Evolutionary conservation across 2,888 invertebrate species (phyloP).

Genomic region (Hemistola chrysoprasaria): DNA sequence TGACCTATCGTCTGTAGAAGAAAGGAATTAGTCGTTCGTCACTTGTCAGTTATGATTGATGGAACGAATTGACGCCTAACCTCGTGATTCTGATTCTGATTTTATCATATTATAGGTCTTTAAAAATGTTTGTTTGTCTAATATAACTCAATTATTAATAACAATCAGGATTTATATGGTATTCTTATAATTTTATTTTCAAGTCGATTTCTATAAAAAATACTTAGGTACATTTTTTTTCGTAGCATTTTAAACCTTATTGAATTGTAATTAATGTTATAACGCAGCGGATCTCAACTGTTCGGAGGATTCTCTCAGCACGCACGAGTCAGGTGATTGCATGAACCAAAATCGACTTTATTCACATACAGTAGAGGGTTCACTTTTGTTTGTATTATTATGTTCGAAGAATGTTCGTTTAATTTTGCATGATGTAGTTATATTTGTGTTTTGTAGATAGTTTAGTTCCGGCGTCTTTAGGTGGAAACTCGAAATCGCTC

Average conservation of each 20-base stretch:
- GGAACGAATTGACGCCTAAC: too few species aligned
- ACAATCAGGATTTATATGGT: neutral
- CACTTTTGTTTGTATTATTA: constrained; percentile 25
- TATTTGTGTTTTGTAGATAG: neutral
- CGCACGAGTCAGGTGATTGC: constrained; percentile 90
- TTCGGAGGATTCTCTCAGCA: constrained; percentile 90
- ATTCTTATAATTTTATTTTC: too few species aligned
- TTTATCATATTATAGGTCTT: too few species aligned
- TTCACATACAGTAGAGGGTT: constrained; percentile 15
- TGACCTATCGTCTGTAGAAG: too few species aligned
- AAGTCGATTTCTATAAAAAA: too few species aligned
- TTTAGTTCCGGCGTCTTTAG: constrained; percentile 8
- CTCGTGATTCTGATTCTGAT: too few species aligned
- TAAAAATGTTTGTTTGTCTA: too few species aligned
- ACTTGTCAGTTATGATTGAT: too few species aligned
- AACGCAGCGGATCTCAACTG: constrained; percentile 89
- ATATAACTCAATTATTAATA: neutral
- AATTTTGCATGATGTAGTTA: constrained; percentile 8
- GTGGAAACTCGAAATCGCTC: too few species aligned
- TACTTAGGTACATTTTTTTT: too few species aligned
- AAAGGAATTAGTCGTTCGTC: too few species aligned
- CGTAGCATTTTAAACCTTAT: neutral
- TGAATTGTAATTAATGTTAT: constrained; percentile 37
- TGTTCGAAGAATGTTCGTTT: constrained; percentile 11
- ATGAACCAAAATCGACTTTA: constrained; percentile 51